Conservation (phyloP, 2,797 vertebrate genomes). For the Macrochelys suwanniensis region DNA sequence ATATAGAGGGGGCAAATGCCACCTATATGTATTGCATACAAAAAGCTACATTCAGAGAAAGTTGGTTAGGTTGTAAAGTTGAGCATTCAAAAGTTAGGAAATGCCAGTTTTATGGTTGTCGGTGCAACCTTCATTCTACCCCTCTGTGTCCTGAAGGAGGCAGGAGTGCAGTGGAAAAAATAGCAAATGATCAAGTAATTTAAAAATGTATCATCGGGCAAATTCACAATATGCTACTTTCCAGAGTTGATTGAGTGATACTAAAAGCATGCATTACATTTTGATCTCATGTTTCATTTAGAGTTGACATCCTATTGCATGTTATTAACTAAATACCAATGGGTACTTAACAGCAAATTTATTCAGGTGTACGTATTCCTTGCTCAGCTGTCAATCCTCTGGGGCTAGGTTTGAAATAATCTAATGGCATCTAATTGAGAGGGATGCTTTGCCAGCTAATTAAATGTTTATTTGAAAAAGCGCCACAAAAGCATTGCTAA, state of each 20-base stretch:
- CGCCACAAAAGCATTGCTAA: background rate
- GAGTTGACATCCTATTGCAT: background rate
- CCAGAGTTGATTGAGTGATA: background rate
- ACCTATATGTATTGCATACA: background rate
- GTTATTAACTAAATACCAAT: background rate
- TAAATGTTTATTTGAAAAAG: constrained; percentile 36
- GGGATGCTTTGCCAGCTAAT: background rate
- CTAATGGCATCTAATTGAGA: background rate
- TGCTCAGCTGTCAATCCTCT: constrained; percentile 26
- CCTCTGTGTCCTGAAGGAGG: background rate
- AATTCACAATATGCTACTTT: rapidly evolving
- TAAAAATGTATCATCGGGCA: background rate
- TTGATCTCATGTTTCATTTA: background rate
- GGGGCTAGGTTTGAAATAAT: background rate
- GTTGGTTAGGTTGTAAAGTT: rapidly evolving
- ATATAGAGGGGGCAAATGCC: background rate
- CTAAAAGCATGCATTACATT: background rate
- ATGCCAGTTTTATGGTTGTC: background rate
- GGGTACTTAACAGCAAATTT: constrained; percentile 14
- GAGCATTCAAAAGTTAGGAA: background rate
- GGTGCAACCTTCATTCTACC: background rate
- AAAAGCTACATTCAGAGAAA: background rate
- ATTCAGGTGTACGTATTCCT: background rate
- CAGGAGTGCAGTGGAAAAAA: background rate
- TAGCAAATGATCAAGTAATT: background rate